Percentiles rank a stretch among this genome's conserved stretches.
phyloP scores from a whole-genome alignment of 2,888 invertebrate species.

The Chouioia cunea region DNA sequence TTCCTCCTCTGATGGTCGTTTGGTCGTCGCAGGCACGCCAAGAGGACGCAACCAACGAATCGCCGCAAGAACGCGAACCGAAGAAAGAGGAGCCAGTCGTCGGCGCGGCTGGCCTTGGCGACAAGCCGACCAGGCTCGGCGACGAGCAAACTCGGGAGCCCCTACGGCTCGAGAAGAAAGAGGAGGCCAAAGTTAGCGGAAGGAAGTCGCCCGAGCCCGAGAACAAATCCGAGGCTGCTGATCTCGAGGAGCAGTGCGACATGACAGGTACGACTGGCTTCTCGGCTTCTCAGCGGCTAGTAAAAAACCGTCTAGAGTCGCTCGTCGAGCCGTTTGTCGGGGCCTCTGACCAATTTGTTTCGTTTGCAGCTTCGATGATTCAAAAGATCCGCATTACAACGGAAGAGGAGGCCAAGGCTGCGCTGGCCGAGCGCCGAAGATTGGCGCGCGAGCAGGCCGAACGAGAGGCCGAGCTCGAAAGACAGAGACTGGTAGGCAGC shows the following conservation, averaged over 20 bases:
- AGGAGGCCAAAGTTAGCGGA: conserved; percentile 60
- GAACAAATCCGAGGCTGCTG: conserved; percentile 57
- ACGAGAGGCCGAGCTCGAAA: conserved; percentile 87
- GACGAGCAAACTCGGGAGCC: background rate
- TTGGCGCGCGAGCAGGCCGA: conserved; percentile 93
- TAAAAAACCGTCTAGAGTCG: too few species aligned
- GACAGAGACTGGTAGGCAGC: conserved; percentile 71
- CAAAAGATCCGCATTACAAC: conserved; percentile 82
- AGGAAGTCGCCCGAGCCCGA: conserved; percentile 59
- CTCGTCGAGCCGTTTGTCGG: too few species aligned
- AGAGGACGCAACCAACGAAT: conserved; percentile 10
- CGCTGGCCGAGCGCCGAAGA: conserved; percentile 88
- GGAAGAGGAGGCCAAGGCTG: conserved; percentile 94
- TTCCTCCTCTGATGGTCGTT: background rate
- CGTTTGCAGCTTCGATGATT: conserved; percentile 73
- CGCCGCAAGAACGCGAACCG: background rate
- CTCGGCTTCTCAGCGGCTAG: too few species aligned
- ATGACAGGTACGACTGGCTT: conserved; percentile 70
- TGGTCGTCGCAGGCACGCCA: conserved; percentile 2
- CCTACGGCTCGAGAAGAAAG: conserved; percentile 54
- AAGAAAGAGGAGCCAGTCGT: conserved; percentile 14
- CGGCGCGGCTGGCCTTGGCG: background rate
- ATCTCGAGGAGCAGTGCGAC: conserved; percentile 71
- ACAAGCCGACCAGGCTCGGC: background rate
- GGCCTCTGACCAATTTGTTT: conserved; percentile 12